Evolutionary conservation across 1,140 invertebrate genomes (phyloP).

Genomic region (Coboldia fuscipes): DNA sequence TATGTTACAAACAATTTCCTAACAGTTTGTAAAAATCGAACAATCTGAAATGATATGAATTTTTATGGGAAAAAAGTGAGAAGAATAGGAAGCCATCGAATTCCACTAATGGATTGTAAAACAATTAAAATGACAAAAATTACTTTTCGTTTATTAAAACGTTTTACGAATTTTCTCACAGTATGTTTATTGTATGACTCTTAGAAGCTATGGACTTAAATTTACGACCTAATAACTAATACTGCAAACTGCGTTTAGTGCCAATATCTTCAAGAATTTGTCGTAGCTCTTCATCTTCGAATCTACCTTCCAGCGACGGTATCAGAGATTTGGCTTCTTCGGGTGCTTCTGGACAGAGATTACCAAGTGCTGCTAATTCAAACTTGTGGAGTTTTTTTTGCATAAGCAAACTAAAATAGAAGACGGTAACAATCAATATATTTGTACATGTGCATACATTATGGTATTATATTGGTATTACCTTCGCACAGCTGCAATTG

Average conservation of each 20-base stretch:
- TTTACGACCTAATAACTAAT: too few relatives aligned
- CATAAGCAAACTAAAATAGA: conserved; percentile 56
- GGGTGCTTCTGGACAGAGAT: conserved; percentile 91
- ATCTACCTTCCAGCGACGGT: conserved; percentile 83
- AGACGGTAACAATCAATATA: neutral
- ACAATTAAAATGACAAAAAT: too few relatives aligned
- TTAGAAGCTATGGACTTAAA: too few relatives aligned
- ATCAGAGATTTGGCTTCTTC: conserved; percentile 96
- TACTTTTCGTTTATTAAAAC: too few relatives aligned
- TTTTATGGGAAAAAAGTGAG: too few relatives aligned
- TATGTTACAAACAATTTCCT: too few relatives aligned
- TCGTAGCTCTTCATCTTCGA: conserved; percentile 89
- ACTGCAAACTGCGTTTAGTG: conserved; percentile 92
- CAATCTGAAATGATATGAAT: too few relatives aligned
- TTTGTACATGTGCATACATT: neutral
- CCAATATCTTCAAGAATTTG: conserved; percentile 93
- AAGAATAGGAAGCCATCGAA: too few relatives aligned
- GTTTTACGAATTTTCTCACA: too few relatives aligned
- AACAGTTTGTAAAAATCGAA: too few relatives aligned
- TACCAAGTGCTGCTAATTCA: conserved; percentile 91
- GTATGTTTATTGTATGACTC: too few relatives aligned
- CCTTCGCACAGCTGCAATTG: conserved; percentile 84
- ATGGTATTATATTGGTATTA: conserved; percentile 17
- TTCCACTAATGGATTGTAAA: too few relatives aligned
- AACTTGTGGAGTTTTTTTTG: conserved; percentile 97